These are phyloP conservation scores for Cynoglossus semilaevis DNA, from an alignment of 2,113 vertebrate species.

Conservation along the genomic window DNA sequence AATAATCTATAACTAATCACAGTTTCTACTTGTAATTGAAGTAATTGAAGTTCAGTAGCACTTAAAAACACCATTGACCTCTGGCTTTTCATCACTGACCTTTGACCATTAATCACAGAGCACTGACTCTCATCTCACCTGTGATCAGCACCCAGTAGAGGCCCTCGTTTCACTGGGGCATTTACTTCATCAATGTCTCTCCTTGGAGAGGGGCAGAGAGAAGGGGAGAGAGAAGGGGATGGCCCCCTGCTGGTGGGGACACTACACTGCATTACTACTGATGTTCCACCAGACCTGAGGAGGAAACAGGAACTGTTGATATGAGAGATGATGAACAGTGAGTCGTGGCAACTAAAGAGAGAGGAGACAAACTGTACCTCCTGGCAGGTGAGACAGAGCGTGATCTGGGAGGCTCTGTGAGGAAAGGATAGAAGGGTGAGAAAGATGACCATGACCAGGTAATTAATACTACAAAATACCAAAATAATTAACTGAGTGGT, in stretches of 20 bases:
- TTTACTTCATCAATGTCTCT: slow-evolving; percentile 7
- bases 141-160: neutral
- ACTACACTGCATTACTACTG: slow-evolving; percentile 38
- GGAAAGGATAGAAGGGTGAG: neutral
- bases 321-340: neutral
- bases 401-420: neutral
- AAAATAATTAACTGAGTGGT: neutral
- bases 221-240: no score
- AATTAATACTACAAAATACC: neutral
- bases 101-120: no score
- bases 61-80: no score
- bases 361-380: neutral
- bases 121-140: slow-evolving; percentile 26
- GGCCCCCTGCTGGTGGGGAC: slow-evolving; percentile 1
- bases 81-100: no score
- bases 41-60: no score
- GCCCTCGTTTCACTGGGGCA: neutral
- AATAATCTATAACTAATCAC: slow-evolving; percentile 12
- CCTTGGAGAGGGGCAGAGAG: no score
- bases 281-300: neutral
- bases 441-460: neutral
- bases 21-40: neutral
- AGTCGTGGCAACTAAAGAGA: slow-evolving; percentile 1
- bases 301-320: slow-evolving; percentile 7
- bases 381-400: neutral